A percentile compares a stretch with the other conserved stretches of the same genome.
phyloP scores from a whole-genome alignment of 2,888 invertebrate genomes.

The Eugnorisma glareosa region DNA sequence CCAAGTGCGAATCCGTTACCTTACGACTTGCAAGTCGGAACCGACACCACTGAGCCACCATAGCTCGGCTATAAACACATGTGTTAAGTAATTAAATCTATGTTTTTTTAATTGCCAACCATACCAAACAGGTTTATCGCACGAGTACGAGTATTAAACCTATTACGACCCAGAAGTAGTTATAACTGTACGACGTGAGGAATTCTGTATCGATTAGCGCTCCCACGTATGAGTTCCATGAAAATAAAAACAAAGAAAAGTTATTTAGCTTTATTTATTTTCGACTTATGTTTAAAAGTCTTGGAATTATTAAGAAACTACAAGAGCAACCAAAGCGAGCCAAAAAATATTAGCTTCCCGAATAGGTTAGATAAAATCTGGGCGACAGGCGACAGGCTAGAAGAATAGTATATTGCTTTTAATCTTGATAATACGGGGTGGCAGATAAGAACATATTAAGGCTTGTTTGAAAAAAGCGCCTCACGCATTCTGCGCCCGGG shows the following conservation, averaged over 20 bases:
- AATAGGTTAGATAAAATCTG: neutral
- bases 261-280: too few relatives aligned
- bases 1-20: neutral
- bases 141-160: neutral
- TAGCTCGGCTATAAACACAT: neutral
- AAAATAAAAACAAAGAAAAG: neutral
- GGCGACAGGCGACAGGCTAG: neutral
- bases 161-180: conserved; percentile 30
- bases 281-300: neutral
- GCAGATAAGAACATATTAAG: neutral
- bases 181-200: conserved; percentile 9
- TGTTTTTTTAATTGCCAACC: conserved; percentile 8
- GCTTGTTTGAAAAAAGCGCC: neutral
- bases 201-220: conserved; percentile 5
- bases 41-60: neutral
- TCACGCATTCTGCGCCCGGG: neutral
- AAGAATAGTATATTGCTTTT: neutral
- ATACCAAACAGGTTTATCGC: conserved; percentile 13
- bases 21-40: neutral
- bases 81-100: conserved; percentile 15
- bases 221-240: neutral
- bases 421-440: neutral
- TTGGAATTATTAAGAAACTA: neutral
- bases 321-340: neutral
- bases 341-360: neutral